These are phyloP conservation scores for Sinocyclocheilus rhinocerous DNA, from an alignment of 2,113 vertebrate species.

Conservation along the genomic window DNA sequence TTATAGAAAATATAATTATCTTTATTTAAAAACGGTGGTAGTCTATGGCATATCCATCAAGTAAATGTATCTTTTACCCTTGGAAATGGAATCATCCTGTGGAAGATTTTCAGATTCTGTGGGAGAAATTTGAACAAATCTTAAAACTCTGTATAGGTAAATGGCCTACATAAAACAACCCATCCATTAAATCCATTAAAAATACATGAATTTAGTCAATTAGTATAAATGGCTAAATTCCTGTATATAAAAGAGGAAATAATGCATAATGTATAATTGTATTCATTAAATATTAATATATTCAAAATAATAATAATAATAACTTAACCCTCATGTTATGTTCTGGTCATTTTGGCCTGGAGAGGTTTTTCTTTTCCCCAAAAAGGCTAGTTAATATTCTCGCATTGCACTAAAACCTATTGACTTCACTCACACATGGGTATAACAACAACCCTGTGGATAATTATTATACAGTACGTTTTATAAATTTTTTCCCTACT, in stretches of 20 bases:
- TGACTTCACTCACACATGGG: too few relatives aligned
- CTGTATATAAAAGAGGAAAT: background rate
- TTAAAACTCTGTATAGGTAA: background rate
- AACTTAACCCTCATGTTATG: too few relatives aligned
- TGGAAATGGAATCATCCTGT: background rate
- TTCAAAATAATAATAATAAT: background rate
- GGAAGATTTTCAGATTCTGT: constrained; percentile 25
- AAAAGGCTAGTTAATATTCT: too few relatives aligned
- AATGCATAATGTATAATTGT: background rate
- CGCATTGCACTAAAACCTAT: too few relatives aligned
- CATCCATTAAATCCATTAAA: background rate
- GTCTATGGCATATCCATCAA: background rate
- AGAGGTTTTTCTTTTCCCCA: too few relatives aligned
- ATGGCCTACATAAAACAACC: background rate
- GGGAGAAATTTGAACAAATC: background rate
- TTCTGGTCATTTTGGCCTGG: too few relatives aligned
- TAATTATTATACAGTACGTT: too few relatives aligned
- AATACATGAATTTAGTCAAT: background rate
- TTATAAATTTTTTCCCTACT: too few relatives aligned
- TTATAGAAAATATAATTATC: background rate
- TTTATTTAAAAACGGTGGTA: background rate
- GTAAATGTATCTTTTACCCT: constrained; percentile 24
- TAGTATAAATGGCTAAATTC: background rate
- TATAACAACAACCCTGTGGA: too few relatives aligned
- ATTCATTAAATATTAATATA: background rate